Base-by-base conservation (phyloP, 2,888 invertebrate species). In the Caenorhabditis angaria region DNA sequence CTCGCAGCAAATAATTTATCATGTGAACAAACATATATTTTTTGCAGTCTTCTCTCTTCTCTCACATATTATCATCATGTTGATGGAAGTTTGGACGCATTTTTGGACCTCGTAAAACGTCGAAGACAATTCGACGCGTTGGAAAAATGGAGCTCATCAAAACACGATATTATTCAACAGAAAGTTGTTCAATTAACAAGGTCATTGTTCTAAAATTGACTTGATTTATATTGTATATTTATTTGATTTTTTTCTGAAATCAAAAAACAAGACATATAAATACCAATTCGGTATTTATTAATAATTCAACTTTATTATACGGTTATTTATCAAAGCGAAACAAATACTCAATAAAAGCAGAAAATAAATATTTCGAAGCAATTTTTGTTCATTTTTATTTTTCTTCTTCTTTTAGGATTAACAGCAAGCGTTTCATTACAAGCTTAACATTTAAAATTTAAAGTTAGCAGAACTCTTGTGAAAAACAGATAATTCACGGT, bases 41-140 rank as follows among this genome's bases (percentile, higher is more conserved):
- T 61, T 73, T 82, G 63, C 77, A 83, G 84, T 55, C 66, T 85
- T 58, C 76, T 85, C 77, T 82, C 83, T 14, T 77, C 79, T 25
- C 79, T 81, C 20, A 73, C 83, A 3, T 76, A 83, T 70, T 85
- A 85, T 65, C 48, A 70, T n/a, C 68, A 80, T 48, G 76, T 74
- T 47, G 75, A 80, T 50, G 84, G 85, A 2, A 80, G 74, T 53
- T 57, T 85, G 29, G 70, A 65, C 51, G 70, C 75, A 24, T 84
- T 85, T 71, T 56, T 85, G 20, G 65, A 77, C 27, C 56, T 83
- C 25, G 75, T 83, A 47, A 82, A 81, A 67, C 60, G 70, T 50
- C 65, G 70, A 56, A 77, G 81, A 41, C 64, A 73, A 58, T 83
- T 85, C 61, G 82, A 83, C 57, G 73, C 80, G n/a, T 66, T 83